These are phyloP conservation scores for Lerista edwardsae DNA, from an alignment of 2,797 vertebrate species.

Conservation along the genomic window DNA sequence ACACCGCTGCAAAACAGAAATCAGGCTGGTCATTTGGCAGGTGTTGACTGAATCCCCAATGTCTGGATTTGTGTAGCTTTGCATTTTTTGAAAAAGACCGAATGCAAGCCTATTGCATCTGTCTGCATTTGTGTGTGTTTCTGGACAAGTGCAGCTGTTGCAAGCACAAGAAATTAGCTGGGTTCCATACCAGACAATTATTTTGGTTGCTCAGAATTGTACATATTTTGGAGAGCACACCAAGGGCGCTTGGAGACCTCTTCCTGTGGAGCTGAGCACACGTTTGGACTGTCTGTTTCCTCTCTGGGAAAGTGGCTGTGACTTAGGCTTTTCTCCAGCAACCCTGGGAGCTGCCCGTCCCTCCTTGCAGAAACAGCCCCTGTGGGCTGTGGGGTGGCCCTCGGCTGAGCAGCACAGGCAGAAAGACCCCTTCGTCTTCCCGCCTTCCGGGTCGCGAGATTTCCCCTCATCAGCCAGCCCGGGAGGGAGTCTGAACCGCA, in stretches of 20 bases:
- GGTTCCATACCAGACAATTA: constrained; percentile 15
- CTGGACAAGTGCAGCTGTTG: too few relatives aligned
- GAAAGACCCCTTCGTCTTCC: constrained; percentile 69
- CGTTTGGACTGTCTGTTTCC: constrained; percentile 64
- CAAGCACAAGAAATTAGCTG: neutral
- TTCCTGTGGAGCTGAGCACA: constrained; percentile 39
- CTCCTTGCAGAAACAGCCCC: constrained; percentile 75
- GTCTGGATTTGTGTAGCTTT: constrained; percentile 16
- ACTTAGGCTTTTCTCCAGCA: constrained; percentile 56
- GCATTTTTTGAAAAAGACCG: neutral
- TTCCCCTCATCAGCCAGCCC: constrained; percentile 78
- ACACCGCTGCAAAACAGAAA: constrained; percentile 23
- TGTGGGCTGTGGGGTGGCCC: constrained; percentile 65
- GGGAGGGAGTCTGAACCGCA: constrained; percentile 72
- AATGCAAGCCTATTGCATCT: neutral
- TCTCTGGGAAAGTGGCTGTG: constrained; percentile 63
- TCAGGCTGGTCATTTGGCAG: constrained; percentile 27
- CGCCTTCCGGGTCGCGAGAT: constrained; percentile 75
- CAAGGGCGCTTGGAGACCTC: constrained; percentile 29
- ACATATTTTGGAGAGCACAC: constrained; percentile 32
- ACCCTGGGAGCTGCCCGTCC: constrained; percentile 61
- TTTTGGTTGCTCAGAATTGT: constrained; percentile 47
- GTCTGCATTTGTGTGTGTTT: neutral
- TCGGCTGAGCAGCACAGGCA: constrained; percentile 74
- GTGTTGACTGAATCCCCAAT: constrained; percentile 42